Evolutionary conservation across 2,113 vertebrate species (phyloP), one percentile per base, ranked within the genome.

Genomic region (Triplophysa tibetana): DNA sequence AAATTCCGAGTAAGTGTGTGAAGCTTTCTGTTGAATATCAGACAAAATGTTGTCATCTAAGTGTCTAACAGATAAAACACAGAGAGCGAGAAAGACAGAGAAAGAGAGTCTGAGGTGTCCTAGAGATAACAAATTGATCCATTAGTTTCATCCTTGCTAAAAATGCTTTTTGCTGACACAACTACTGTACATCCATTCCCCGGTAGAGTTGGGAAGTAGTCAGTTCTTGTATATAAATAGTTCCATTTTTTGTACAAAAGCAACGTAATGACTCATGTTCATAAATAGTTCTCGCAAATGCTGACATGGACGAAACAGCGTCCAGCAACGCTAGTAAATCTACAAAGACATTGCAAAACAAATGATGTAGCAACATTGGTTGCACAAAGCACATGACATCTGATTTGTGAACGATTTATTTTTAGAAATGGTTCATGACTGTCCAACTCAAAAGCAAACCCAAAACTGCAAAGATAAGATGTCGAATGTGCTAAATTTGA

Each of bases 1-100:
- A 65, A 38, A 64, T 76, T 65, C 26, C 9, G 74, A 76, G 61
- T 17, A 65, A 65, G 61, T 52, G 62, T n/a, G 41, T 70, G 24
- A 13, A 4, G 19, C 16, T 54, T 54, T 65, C 24, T 65, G 26
- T 54, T 13, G 60, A 52, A 61, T 61, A 54, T 73, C 61, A 45
- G 68, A 72, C n/a, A 56, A 81, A 67, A 29, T 24, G 43, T 4
- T 33, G 29, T 38, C 75, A 70, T 38, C n/a, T 41, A 17, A 58
- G 45, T 41, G 61, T 65, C 17, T 70, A 21, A 54, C 62, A 50
- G 43, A 38, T 76, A 63, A 41, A 29, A 52, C 21, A 29, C 29
- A 72, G 62, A 63, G 24, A 52, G 52, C 19, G 48, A 64, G 45
- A n/a, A 16, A 23, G 33, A 66, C 8, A 21, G 26, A 21, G 12